Evolutionary conservation across 2,797 vertebrate genomes (phyloP).

Genomic region (Mareca strepera): DNA sequence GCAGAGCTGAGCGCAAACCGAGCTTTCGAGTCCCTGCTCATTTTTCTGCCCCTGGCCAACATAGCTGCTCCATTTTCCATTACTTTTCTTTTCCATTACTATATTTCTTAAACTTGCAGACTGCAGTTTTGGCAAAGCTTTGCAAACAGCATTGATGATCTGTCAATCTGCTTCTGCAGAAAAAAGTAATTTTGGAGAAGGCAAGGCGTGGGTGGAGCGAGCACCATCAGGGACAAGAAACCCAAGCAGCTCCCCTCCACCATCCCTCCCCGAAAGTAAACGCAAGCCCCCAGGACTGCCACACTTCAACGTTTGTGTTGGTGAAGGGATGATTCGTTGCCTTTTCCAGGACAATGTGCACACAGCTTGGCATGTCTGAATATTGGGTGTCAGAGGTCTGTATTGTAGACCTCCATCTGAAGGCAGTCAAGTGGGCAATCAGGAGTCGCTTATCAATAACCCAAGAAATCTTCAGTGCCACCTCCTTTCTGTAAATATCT

Average conservation of each 20-base stretch:
- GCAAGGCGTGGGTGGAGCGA: background rate
- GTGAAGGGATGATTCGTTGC: background rate
- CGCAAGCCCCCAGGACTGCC: background rate
- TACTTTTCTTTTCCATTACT: conserved; percentile 61
- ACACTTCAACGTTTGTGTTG: background rate
- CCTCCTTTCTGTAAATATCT: background rate
- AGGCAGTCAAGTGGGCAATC: background rate
- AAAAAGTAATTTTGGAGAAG: background rate
- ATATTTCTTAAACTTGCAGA: background rate
- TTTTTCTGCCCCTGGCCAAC: conserved; percentile 37
- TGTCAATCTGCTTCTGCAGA: conserved; percentile 11
- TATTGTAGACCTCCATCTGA: background rate
- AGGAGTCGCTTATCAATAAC: background rate
- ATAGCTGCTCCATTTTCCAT: conserved; percentile 42
- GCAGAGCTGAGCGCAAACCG: background rate
- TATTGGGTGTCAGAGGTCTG: background rate
- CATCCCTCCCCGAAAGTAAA: background rate
- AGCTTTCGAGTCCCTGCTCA: background rate
- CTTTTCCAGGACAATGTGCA: background rate
- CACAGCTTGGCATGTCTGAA: background rate
- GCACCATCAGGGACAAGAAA: background rate
- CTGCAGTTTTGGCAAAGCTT: background rate
- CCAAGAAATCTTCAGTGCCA: accelerated
- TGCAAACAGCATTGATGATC: conserved; percentile 20
- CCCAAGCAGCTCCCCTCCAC: background rate